Conservation (phyloP, 2,888 invertebrate genomes). For the Tetrapedia diversipes region DNA sequence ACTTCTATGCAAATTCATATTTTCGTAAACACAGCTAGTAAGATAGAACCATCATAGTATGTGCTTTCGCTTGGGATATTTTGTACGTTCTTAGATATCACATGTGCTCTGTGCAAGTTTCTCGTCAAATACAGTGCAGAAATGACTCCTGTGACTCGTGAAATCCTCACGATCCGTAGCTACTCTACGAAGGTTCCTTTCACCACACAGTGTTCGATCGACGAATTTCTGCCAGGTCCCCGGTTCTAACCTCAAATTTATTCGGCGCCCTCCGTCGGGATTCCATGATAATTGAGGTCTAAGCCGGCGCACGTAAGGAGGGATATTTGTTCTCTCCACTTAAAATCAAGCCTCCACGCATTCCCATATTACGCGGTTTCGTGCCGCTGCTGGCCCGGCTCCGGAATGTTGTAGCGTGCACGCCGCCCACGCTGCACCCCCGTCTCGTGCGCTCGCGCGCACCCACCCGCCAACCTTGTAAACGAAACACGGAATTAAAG, state of each 20-base stretch:
- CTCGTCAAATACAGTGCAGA: too few relatives aligned
- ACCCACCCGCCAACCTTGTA: conserved; percentile 19
- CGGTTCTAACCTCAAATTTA: conserved; percentile 66
- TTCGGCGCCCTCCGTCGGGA: conserved; percentile 61
- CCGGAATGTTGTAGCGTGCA: conserved; percentile 71
- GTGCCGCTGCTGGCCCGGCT: conserved; percentile 60
- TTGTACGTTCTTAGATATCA: too few relatives aligned
- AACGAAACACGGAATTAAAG: too few relatives aligned
- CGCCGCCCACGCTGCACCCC: conserved; percentile 74
- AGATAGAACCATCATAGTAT: too few relatives aligned
- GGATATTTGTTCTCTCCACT: conserved; percentile 74
- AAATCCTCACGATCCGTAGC: background rate
- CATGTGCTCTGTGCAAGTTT: too few relatives aligned
- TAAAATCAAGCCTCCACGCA: conserved; percentile 69
- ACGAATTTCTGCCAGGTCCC: conserved; percentile 36
- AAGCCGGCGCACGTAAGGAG: conserved; percentile 51
- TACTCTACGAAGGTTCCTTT: conserved; percentile 31
- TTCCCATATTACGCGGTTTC: conserved; percentile 75
- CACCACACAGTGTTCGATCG: conserved; percentile 43
- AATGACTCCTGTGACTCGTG: background rate
- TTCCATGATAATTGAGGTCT: conserved; percentile 76
- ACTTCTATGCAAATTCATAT: too few relatives aligned
- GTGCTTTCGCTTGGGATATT: too few relatives aligned
- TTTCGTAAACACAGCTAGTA: too few relatives aligned
- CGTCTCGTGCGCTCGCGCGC: conserved; percentile 19